Percentiles rank a stretch among this genome's conserved stretches.
Conservation (phyloP, 2,888 invertebrate species). For the Cryptus armator region DNA sequence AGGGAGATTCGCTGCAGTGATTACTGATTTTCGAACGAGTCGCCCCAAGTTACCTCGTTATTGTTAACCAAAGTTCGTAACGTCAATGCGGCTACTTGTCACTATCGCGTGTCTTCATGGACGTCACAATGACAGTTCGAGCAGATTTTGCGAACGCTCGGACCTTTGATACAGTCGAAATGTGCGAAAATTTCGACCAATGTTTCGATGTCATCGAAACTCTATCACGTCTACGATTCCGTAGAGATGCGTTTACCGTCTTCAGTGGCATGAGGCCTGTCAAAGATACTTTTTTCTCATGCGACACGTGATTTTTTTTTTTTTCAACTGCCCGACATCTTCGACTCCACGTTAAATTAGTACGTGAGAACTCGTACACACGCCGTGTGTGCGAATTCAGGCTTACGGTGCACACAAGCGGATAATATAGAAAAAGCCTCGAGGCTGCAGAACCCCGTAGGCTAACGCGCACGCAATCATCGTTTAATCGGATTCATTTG, state of each 20-base stretch:
- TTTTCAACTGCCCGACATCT: not conserved
- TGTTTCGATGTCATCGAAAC: not conserved
- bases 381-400: not conserved
- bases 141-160: not conserved
- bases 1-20: not conserved
- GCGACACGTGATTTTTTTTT: not conserved
- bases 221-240: not conserved
- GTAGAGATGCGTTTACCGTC: not conserved
- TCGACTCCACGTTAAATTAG: slow-evolving; percentile 3
- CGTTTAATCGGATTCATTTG: slow-evolving; percentile 73
- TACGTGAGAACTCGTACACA: not conserved
- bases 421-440: slow-evolving; percentile 18
- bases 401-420: not conserved
- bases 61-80: not conserved
- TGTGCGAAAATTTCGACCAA: not conserved
- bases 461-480: slow-evolving; percentile 69
- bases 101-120: not conserved
- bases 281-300: not conserved
- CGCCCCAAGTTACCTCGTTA: not conserved
- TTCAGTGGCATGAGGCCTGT: not conserved
- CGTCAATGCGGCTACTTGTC: not conserved
- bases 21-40: not conserved
- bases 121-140: not conserved
- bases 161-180: not conserved
- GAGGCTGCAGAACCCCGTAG: slow-evolving; percentile 55